These are phyloP conservation scores for Trissolcus basalis DNA, from an alignment of 1,140 invertebrate species.

Conservation along the genomic window DNA sequence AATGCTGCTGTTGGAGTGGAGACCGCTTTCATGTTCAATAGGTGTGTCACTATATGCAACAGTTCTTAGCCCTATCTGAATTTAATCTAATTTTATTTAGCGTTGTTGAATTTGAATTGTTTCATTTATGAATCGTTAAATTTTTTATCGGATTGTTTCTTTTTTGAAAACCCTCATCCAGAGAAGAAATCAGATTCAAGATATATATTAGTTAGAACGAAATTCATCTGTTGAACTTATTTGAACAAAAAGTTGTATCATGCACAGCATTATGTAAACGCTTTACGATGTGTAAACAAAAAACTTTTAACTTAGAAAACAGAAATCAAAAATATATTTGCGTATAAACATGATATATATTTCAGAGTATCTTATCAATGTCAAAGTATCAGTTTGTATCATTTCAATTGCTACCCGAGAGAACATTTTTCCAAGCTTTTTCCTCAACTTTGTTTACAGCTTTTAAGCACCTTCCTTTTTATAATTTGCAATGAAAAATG, in stretches of 20 bases:
- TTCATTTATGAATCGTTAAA: too few species aligned
- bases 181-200: too few species aligned
- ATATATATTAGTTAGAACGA: conserved; percentile 12
- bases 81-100: too few species aligned
- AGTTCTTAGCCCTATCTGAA: too few species aligned
- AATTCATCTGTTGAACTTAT: conserved; percentile 2
- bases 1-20: conserved; percentile 35
- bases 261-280: conserved; percentile 14
- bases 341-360: conserved; percentile 13
- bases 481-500: too few species aligned
- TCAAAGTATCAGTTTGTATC: conserved; percentile 3
- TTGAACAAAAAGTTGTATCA: conserved; percentile 19
- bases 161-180: too few species aligned
- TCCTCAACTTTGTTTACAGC: too few species aligned
- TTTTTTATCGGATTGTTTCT: too few species aligned
- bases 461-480: too few species aligned
- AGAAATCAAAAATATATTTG: conserved; percentile 24
- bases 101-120: conserved; percentile 10
- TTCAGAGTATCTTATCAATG: conserved; percentile 15
- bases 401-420: background rate
- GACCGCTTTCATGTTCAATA: conserved; percentile 28
- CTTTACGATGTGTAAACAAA: conserved; percentile 16
- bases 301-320: conserved; percentile 4
- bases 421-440: too few species aligned
- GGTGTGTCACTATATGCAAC: too few species aligned